phyloP scores from a whole-genome alignment of 2,113 vertebrate genomes.

The Phrynosoma blainvillii region DNA sequence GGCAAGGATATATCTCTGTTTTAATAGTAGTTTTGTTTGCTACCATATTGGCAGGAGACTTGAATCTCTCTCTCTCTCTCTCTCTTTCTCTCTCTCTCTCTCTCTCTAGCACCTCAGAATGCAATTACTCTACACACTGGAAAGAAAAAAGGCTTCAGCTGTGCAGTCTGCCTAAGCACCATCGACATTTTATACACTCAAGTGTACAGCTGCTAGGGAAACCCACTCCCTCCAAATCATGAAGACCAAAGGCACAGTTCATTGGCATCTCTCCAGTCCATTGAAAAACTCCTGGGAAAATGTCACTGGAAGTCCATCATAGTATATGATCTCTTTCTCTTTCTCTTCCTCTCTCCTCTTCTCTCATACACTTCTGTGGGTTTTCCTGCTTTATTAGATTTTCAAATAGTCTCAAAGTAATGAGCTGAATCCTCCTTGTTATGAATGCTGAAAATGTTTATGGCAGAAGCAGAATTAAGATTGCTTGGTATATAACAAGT shows the following conservation, averaged over 20 bases:
- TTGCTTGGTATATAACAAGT: conserved; percentile 32
- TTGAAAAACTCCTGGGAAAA: conserved; percentile 53
- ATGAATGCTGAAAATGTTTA: conserved; percentile 42
- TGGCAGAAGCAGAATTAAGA: conserved; percentile 14
- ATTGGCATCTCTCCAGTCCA: conserved; percentile 47
- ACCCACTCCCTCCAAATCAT: conserved; percentile 51
- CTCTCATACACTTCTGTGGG: conserved; percentile 28
- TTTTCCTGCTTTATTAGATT: conserved; percentile 42
- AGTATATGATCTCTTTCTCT: conserved; percentile 21
- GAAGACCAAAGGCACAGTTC: conserved; percentile 66
- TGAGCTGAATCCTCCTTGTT: conserved; percentile 55
- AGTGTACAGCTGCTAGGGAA: conserved; percentile 47
- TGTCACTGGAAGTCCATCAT: conserved; percentile 42
- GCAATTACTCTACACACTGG: conserved; percentile 62
- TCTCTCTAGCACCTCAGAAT: conserved; percentile 77
- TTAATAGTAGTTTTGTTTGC: conserved; percentile 66
- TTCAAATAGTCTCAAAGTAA: conserved; percentile 47
- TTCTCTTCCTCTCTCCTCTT: conserved; percentile 45
- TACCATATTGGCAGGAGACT: conserved; percentile 71
- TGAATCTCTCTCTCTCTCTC: conserved; percentile 5
- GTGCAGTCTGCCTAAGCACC: conserved; percentile 62
- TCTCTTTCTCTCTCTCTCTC: no score
- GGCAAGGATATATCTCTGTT: conserved; percentile 47
- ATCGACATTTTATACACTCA: conserved; percentile 58
- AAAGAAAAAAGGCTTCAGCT: conserved; percentile 58